These are phyloP conservation scores for Drosophila dives DNA, from an alignment of 2,888 invertebrate genomes.

Conservation along the genomic window DNA sequence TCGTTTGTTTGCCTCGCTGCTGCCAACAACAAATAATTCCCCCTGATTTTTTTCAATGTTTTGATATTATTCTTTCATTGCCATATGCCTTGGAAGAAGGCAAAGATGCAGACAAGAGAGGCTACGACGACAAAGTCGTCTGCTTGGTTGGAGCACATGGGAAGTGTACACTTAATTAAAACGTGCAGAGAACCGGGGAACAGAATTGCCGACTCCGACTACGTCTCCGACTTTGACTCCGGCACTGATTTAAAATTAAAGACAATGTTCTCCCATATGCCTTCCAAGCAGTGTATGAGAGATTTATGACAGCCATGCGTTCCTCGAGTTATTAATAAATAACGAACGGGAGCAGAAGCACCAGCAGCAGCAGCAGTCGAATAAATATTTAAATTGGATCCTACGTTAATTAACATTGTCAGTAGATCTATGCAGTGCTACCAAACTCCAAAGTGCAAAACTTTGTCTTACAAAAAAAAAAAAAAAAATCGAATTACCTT, in stretches of 20 bases:
- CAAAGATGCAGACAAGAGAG: slow-evolving; percentile 32
- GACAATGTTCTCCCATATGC: slow-evolving; percentile 62
- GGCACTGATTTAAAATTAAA: slow-evolving; percentile 67
- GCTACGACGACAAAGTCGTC: slow-evolving; percentile 8
- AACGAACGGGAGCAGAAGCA: slow-evolving; percentile 40
- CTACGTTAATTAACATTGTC: slow-evolving; percentile 64
- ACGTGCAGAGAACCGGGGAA: slow-evolving; percentile 37
- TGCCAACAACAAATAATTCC: slow-evolving; percentile 4
- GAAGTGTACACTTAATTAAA: slow-evolving; percentile 76
- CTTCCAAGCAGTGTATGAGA: slow-evolving; percentile 63
- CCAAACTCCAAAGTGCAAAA: slow-evolving; percentile 4
- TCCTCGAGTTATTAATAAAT: slow-evolving; percentile 72
- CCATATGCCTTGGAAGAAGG: slow-evolving; percentile 52
- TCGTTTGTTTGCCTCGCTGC: slow-evolving; percentile 16
- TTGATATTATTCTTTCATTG: slow-evolving; percentile 75
- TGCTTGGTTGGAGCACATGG: slow-evolving; percentile 32
- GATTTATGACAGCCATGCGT: slow-evolving; percentile 75
- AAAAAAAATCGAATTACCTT: slow-evolving; percentile 40
- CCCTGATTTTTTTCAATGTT: slow-evolving; percentile 50
- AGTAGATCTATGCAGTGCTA: slow-evolving; percentile 22
- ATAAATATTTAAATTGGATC: slow-evolving; percentile 72
- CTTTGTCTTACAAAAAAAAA: slow-evolving; percentile 15
- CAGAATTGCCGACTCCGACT: slow-evolving; percentile 28
- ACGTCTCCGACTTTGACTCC: slow-evolving; percentile 25
- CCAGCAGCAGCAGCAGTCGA: slow-evolving; percentile 1